Conservation (phyloP, 2,888 invertebrate species). For the Opisthograptis luteolata region DNA sequence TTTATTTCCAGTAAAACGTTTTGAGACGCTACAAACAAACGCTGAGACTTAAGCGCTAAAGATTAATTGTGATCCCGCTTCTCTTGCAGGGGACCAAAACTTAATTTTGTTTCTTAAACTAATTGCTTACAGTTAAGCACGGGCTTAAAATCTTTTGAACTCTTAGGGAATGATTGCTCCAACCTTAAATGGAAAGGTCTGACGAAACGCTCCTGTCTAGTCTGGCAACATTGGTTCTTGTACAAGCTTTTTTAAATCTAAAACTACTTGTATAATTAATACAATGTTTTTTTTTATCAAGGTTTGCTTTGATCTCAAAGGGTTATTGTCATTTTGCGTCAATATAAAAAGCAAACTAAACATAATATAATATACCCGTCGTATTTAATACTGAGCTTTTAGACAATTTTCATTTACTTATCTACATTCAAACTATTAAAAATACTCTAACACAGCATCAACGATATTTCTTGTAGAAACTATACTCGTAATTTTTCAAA, state of each 20-base stretch:
- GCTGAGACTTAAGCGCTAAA: slow-evolving; percentile 56
- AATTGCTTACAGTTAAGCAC: slow-evolving; percentile 60
- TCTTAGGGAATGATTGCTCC: slow-evolving; percentile 41
- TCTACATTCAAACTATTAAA: no score
- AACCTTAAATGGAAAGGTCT: slow-evolving; percentile 33
- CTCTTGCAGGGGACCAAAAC: slow-evolving; percentile 67
- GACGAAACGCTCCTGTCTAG: slow-evolving; percentile 24
- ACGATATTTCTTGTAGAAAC: no score
- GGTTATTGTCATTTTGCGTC: no score
- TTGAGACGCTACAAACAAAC: slow-evolving; percentile 43
- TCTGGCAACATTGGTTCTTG: neutral
- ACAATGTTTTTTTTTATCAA: neutral
- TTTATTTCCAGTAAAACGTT: slow-evolving; percentile 27
- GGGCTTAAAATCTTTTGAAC: slow-evolving; percentile 62
- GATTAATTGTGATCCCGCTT: slow-evolving; percentile 75
- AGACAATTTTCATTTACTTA: no score
- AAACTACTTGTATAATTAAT: slow-evolving; percentile 7
- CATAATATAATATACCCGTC: no score
- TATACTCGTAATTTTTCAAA: no score
- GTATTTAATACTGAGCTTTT: no score
- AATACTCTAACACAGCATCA: no score
- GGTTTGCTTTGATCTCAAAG: no score
- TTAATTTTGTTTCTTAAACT: slow-evolving; percentile 75
- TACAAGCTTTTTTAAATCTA: no score
- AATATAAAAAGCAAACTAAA: no score